Conservation (phyloP, 2,888 invertebrate species). For the Cactoblastis cactorum region DNA sequence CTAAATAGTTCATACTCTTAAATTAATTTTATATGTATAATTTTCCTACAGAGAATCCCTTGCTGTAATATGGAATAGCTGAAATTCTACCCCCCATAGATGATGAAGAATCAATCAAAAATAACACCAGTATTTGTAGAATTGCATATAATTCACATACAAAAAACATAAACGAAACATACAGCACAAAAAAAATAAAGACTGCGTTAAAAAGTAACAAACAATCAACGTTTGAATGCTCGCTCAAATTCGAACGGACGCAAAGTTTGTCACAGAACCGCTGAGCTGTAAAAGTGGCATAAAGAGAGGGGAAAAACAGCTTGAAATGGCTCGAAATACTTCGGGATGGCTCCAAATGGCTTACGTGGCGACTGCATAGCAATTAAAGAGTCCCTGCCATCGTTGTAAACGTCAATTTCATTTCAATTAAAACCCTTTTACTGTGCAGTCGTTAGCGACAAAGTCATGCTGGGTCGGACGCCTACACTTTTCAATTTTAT, state of each 20-base stretch:
- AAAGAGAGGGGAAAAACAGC: conserved; percentile 7
- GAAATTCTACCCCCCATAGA: too few relatives aligned
- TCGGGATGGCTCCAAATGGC: conserved; percentile 29
- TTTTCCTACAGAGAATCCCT: too few relatives aligned
- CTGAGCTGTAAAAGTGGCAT: conserved; percentile 11
- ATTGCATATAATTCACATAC: too few relatives aligned
- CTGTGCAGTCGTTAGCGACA: conserved; percentile 37
- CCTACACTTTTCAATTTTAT: conserved; percentile 17
- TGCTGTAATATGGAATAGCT: too few relatives aligned
- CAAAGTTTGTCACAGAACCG: background rate
- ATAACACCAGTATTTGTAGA: too few relatives aligned
- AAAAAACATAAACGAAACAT: background rate
- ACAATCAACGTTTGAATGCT: background rate
- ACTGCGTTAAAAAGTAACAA: background rate
- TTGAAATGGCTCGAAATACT: conserved; percentile 2
- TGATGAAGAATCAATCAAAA: too few relatives aligned
- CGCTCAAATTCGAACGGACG: background rate
- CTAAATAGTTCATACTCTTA: too few relatives aligned
- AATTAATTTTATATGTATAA: too few relatives aligned
- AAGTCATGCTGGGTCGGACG: conserved; percentile 31
- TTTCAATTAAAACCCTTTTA: conserved; percentile 51
- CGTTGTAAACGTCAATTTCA: conserved; percentile 48
- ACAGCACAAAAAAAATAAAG: background rate
- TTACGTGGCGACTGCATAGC: conserved; percentile 46
- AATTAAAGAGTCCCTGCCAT: conserved; percentile 39